A percentile compares a stretch with the other conserved stretches of the same genome.
Conservation (phyloP, 30 jellyfish, hydroid and myxozoan species). For the Sanderia malayensis region DNA sequence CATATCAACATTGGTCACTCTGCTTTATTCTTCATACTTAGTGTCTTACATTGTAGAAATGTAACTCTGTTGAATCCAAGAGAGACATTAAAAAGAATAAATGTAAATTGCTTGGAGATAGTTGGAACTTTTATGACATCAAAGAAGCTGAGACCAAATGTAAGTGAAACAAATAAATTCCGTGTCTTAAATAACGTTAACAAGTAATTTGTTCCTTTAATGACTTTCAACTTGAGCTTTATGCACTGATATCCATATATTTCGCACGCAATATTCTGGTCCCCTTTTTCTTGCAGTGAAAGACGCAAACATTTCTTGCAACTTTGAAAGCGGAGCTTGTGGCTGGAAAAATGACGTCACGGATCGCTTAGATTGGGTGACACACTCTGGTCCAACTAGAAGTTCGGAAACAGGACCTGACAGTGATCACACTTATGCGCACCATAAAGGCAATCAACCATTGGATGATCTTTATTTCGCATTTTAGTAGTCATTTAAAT, state of each 20-base stretch:
- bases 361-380: conserved; percentile 56
- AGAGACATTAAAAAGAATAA: not conserved
- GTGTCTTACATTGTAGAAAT: conserved; percentile 5
- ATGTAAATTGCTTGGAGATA: conserved; percentile 20
- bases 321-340: conserved; percentile 66
- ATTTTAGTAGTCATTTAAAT: no score
- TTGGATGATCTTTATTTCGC: no score
- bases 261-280: no score
- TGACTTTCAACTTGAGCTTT: no score
- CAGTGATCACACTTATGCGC: conserved; percentile 57
- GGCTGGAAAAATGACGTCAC: conserved; percentile 73
- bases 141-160: conserved; percentile 13
- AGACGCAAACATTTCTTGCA: conserved; percentile 61
- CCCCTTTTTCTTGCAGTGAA: conserved; percentile 14
- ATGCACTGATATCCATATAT: no score
- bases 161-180: conserved; percentile 3
- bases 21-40: no score
- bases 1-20: no score
- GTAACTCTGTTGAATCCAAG: conserved; percentile 14
- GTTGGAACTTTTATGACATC: conserved; percentile 18
- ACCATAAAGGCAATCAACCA: no score
- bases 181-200: conserved; percentile 24
- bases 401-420: conserved; percentile 79
- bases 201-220: no score
- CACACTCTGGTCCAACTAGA: conserved; percentile 63